Base-by-base conservation (phyloP, 2,113 vertebrate genomes). In the Plecturocebus donacophilus region DNA sequence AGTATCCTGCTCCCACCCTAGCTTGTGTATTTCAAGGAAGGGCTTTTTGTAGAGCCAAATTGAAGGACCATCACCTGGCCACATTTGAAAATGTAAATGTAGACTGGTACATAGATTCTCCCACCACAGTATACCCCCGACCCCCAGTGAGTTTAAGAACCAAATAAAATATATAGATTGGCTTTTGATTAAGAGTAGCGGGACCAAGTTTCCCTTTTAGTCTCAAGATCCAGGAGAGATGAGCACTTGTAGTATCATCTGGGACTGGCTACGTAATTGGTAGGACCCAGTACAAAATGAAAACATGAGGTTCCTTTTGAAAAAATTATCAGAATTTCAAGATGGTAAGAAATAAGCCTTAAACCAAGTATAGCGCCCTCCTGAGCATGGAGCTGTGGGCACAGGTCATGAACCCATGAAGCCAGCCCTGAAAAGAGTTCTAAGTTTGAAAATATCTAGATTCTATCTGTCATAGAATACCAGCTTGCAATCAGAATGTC, bases 371-470 rank as follows among this genome's bases (percentile, higher is more conserved):
- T 35, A 76, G 27, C 82, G 42, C 35, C 66, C 30, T 38, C 40
- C 32, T 77, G 20, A 87, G 40, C 9, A 19, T 38, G 56, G 25
- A 81, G n/a, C 25, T 30, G 52, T 61, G 30, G 86, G 45, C 8
- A n/a, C 9, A n/a, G 13, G 6, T 85, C n/a, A 1, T 6, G 27
- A 68, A 21, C 17, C 25, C 30, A 27, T 14, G 42, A 17, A 86
- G 40, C 21, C 42, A 21, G 7, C 35, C 47, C 30, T 52, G 40
- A 80, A 73, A 71, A 61, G 32, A 94, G 9, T 91, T 91, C 47
- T 84, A 68, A 38, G 47, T 81, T 52, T 93, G 64, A 87, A 75
- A 58, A 64, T 93, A 97, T 97, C 27, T 70, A 42, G 13, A 97
- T 97, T 89, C 71, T 4, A 27, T 90, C 81, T 80, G 82, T 70